phyloP scores from a whole-genome alignment of 2,797 vertebrate genomes.

The Graptemys geographica region DNA sequence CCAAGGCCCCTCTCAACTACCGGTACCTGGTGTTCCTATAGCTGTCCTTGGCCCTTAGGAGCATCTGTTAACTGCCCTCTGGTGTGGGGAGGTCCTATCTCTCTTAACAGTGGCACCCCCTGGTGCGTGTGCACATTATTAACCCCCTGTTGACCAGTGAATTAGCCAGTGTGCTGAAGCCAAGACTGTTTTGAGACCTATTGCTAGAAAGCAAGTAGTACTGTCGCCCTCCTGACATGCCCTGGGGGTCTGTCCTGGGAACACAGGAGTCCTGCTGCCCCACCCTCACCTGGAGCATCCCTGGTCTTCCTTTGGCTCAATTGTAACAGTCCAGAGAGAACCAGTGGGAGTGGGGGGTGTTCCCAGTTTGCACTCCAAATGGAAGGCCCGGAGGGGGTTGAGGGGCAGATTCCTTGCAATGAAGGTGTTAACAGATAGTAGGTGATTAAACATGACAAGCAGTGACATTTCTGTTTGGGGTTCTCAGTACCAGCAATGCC shows the following conservation, averaged over 20 bases:
- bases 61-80: neutral
- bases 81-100: neutral
- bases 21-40: neutral
- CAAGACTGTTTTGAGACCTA: neutral
- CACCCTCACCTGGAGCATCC: neutral
- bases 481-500: conserved; percentile 83
- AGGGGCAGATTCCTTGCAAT: conserved; percentile 80
- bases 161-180: neutral
- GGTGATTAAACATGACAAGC: conserved; percentile 91
- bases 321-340: neutral
- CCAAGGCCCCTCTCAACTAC: neutral
- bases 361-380: conserved; percentile 22
- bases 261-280: neutral
- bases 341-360: conserved; percentile 2
- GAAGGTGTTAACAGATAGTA: conserved; percentile 88
- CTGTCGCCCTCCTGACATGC: neutral
- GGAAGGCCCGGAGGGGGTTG: conserved; percentile 60
- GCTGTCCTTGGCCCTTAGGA: neutral
- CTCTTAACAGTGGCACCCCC: neutral
- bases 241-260: neutral
- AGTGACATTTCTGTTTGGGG: conserved; percentile 87
- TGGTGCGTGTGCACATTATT: too few species aligned
- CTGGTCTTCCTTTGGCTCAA: neutral
- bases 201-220: neutral
- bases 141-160: neutral